Evolutionary conservation across 2,797 vertebrate genomes (phyloP), one percentile per base, ranked within the genome.

Genomic region (Oreochromis grahami): DNA sequence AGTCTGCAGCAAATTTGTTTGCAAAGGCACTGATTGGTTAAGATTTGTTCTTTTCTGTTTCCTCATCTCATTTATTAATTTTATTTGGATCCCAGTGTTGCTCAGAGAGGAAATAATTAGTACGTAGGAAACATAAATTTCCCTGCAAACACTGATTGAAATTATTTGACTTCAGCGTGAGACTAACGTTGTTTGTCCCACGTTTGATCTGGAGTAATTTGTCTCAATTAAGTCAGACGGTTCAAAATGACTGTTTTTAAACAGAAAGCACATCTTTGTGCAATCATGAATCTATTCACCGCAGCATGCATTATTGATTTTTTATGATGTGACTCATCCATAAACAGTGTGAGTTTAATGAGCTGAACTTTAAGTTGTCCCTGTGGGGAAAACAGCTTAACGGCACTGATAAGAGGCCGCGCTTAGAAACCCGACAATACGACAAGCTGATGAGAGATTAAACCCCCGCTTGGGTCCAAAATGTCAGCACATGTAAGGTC

Each of bases 191-290:
- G 6, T 38, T 65, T 65, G 14, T 8, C 12, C 60, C 60, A 21
- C 19, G 4, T 17, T 45, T 29, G 4, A 72, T 29, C 24, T 48
- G 6, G 24, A 48, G 41, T 0, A 5, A 1, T 48, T 72, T 72
- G 43, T 12, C n/a, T 48, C 15, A 3, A 72, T 72, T 72, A 32
- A 29, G 43, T 29, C 4, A 1, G 41, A 29, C 1, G 3, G 10
- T 48, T 72, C 68, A 72, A 48, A 32, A 48, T 19, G 15, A 72
- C 0, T 0, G 14, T 45, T 45, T 45, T 72, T 48, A 0, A 48
- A 10, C 43, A 70, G 65, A 70, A 17, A 43, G 65, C 65, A 70
- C 3, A 29, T 29, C 9, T 72, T 48, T 72, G 14, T 26, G 21
- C 68, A 48, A 17, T 26, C 43, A 12, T 26, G 41, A 29, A 48